phyloP scores from a whole-genome alignment of 2,113 vertebrate genomes.

The Neogale vison region DNA sequence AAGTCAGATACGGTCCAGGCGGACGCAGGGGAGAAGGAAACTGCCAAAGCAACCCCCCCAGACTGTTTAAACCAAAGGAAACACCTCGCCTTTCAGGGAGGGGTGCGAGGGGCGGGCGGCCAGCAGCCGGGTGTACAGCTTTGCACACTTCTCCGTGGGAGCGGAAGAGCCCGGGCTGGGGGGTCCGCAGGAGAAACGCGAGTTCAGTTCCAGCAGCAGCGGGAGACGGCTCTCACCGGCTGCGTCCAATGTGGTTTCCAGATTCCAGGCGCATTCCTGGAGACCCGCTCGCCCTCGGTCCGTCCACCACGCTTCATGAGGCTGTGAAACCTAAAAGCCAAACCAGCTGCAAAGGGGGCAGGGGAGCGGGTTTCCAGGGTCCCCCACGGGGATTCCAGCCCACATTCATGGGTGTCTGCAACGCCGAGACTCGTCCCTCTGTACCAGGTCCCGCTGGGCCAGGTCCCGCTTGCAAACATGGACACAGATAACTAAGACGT shows the following conservation, averaged over 20 bases:
- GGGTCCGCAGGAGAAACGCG: not conserved
- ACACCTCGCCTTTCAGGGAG: not conserved
- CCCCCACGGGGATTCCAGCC: not conserved
- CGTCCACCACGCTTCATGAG: accelerated
- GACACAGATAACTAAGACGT: accelerated
- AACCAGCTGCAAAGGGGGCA: not conserved
- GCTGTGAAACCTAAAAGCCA: not conserved
- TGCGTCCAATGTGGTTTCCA: accelerated
- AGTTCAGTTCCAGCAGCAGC: not conserved
- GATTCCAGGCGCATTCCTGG: too few relatives aligned
- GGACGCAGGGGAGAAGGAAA: too few relatives aligned
- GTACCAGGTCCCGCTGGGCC: not conserved
- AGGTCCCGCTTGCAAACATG: too few relatives aligned
- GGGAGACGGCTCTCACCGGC: not conserved
- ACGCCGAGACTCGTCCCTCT: accelerated
- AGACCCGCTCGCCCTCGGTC: accelerated
- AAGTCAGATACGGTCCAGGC: not conserved
- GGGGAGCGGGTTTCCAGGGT: not conserved
- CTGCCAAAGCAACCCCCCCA: not conserved
- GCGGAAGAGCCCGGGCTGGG: not conserved
- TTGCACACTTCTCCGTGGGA: too few relatives aligned
- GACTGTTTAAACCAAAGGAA: not conserved
- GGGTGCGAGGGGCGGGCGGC: not conserved
- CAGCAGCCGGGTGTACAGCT: not conserved
- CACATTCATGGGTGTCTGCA: accelerated